Evolutionary conservation across 2,888 invertebrate species (phyloP).

Genomic region (Camponotus fellah): DNA sequence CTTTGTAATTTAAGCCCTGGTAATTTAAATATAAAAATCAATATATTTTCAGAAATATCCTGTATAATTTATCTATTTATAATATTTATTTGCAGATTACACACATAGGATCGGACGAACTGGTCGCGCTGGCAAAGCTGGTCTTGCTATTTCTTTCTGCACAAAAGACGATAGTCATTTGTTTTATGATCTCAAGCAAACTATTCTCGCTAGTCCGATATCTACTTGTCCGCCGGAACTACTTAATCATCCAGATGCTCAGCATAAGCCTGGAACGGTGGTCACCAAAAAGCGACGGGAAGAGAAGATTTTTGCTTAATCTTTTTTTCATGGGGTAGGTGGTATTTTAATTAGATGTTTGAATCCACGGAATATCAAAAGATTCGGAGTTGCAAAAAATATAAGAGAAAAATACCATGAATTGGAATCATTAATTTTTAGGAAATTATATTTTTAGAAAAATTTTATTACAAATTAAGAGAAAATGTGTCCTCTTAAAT

Average conservation of each 20-base stretch:
- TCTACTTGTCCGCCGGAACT: constrained; percentile 98
- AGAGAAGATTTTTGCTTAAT: constrained; percentile 97
- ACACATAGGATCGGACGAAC: constrained; percentile 99
- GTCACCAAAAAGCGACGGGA: constrained; percentile 97
- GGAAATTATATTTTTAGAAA: neutral
- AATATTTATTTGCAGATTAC: constrained; percentile 89
- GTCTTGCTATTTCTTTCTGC: constrained; percentile 97
- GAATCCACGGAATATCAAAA: neutral
- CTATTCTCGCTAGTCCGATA: constrained; percentile 94
- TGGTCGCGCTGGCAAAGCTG: constrained; percentile 99
- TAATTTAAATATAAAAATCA: neutral
- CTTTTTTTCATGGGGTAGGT: neutral
- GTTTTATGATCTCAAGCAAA: constrained; percentile 99
- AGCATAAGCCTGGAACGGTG: constrained; percentile 98
- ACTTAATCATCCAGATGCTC: constrained; percentile 99
- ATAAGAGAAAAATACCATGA: neutral
- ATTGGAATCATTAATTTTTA: neutral
- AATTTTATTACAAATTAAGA: neutral
- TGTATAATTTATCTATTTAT: constrained; percentile 19
- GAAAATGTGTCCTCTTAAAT: too few species aligned
- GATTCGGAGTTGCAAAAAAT: neutral
- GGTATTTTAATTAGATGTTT: neutral
- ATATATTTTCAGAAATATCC: neutral
- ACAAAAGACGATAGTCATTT: constrained; percentile 98
- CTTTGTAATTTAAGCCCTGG: neutral